Percentiles rank a stretch among this genome's conserved stretches.
phyloP scores from a whole-genome alignment of 2,888 invertebrate species.

The Athalia circularis region DNA sequence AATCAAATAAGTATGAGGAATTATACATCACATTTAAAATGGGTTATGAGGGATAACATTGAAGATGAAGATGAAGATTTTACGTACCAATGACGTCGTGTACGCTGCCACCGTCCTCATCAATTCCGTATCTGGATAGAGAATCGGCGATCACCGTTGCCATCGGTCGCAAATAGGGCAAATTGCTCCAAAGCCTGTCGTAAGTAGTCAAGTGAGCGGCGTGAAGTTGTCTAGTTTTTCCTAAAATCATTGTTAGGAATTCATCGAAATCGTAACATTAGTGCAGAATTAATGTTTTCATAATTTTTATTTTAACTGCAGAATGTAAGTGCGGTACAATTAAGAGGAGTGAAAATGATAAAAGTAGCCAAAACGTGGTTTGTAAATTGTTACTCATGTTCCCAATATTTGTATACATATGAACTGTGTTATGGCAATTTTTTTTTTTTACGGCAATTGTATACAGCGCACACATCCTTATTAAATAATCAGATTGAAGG shows the following conservation, averaged over 20 bases:
- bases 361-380: neutral
- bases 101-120: slow-evolving; percentile 74
- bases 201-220: slow-evolving; percentile 73
- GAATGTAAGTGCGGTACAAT: neutral
- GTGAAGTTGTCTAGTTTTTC: slow-evolving; percentile 75
- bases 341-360: too few relatives aligned
- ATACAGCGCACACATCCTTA: too few relatives aligned
- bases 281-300: neutral
- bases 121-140: slow-evolving; percentile 73
- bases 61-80: neutral
- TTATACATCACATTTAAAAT: too few relatives aligned
- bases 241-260: slow-evolving; percentile 52
- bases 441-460: too few relatives aligned
- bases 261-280: neutral
- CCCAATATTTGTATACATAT: too few relatives aligned
- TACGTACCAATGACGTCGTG: slow-evolving; percentile 74
- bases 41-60: neutral
- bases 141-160: slow-evolving; percentile 75
- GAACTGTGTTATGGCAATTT: too few relatives aligned
- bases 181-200: slow-evolving; percentile 75
- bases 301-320: neutral
- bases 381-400: too few relatives aligned
- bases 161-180: slow-evolving; percentile 74
- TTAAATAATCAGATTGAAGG: too few relatives aligned
- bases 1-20: too few relatives aligned